Base-by-base conservation (phyloP, 2,797 vertebrate species). In the Syngnathus acus region DNA sequence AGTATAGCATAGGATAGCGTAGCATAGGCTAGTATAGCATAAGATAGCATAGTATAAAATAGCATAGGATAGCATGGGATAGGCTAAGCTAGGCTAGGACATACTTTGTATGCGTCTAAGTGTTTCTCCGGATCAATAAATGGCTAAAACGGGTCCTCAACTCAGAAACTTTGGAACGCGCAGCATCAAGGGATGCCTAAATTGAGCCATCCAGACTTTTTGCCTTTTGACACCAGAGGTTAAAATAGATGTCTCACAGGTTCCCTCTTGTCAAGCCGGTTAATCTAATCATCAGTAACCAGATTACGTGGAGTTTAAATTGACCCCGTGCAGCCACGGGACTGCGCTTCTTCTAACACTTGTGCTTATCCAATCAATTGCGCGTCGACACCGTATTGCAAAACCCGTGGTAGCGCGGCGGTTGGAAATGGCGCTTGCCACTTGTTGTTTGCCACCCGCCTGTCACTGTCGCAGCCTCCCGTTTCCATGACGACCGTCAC, bases 401-500 rank as follows among this genome's bases (percentile, higher is more conserved):
- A 40, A 61, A 43, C 9, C 59, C 1, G n/a, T 21, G 2, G 59
- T 48, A 48, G 5, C n/a, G 17, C 11, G 19, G 16, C 17, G 21
- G 11, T 1, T 17, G 42, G 43, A 26, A 26, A 62, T 17, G 45
- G 13, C 6, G 1, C 14, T 38, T 8, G 14, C 54, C 54, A 14
- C 14, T 62, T 23, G 59, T 61, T 16, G n/a, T 64, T 50, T 13
- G 5, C 64, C 72, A 14, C 6, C 51, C 68, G 42, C 64, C 70
- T 17, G 67, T 50, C 8, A 61, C 69, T 45, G 68, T 39, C 16
- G 54, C 50, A 62, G 61, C 69, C 45, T 69, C 58, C 67, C 45
- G 70, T 86, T 76, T 74, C 77, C 69, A 63, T 72, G 38, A 66
- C 40, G 71, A 78, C 70, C 73, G 26, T 62, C 66, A 13, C 54